Conservation (phyloP, 2,797 vertebrate species). For the Silurus aristotelis region DNA sequence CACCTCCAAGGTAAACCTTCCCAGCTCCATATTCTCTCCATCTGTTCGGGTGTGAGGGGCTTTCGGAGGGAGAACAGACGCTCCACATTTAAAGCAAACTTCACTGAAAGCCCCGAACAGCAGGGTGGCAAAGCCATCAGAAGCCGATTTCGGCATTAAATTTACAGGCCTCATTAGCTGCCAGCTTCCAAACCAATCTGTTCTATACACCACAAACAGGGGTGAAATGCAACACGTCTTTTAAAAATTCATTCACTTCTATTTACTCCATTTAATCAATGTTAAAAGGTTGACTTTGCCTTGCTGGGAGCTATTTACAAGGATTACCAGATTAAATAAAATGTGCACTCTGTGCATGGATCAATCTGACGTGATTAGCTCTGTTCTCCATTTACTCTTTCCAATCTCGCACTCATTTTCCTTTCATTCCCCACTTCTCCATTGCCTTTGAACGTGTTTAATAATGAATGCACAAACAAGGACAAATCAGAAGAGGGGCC, state of each 20-base stretch:
- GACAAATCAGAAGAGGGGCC: slow-evolving; percentile 57
- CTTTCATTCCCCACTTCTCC: slow-evolving; percentile 12
- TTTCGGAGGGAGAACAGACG: slow-evolving; percentile 81
- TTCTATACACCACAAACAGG: slow-evolving; percentile 62
- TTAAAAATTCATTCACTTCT: slow-evolving; percentile 68
- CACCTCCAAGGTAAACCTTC: slow-evolving; percentile 98
- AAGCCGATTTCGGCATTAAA: slow-evolving; percentile 75
- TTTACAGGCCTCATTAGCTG: slow-evolving; percentile 82
- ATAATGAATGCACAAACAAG: slow-evolving; percentile 50
- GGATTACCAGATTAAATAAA: slow-evolving; percentile 73
- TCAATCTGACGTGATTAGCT: slow-evolving; percentile 66
- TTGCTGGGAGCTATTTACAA: slow-evolving; percentile 76
- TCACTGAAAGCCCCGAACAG: slow-evolving; percentile 82
- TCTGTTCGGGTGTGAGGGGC: slow-evolving; percentile 95
- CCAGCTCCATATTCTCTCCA: slow-evolving; percentile 88
- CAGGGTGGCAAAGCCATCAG: slow-evolving; percentile 84
- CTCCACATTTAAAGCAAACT: slow-evolving; percentile 86
- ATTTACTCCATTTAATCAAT: slow-evolving; percentile 75
- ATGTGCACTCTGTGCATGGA: slow-evolving; percentile 65
- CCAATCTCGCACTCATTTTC: slow-evolving; percentile 49
- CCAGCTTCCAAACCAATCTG: slow-evolving; percentile 68
- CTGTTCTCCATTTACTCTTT: slow-evolving; percentile 10
- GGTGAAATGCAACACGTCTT: slow-evolving; percentile 63
- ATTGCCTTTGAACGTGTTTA: slow-evolving; percentile 40
- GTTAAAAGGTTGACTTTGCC: slow-evolving; percentile 74